Evolutionary conservation across 30 jellyfish, hydroid and myxozoan genomes (phyloP).

Genomic region (Nemopilema nomurai): DNA sequence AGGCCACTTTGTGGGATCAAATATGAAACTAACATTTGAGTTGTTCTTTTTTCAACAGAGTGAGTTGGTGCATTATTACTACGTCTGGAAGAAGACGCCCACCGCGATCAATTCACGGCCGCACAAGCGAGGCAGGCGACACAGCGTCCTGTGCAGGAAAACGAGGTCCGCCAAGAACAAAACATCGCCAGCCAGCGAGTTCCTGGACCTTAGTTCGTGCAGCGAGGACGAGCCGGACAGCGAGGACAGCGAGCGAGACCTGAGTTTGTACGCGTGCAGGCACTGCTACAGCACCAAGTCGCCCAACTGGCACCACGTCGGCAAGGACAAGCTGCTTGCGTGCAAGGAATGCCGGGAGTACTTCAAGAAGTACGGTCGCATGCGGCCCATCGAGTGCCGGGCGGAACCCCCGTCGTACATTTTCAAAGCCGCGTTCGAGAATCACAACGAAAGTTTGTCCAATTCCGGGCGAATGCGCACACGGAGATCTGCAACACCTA

Average conservation of each 20-base stretch:
- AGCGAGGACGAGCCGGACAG: constrained; percentile 95
- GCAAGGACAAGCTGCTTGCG: constrained; percentile 83
- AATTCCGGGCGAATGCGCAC: constrained; percentile 95
- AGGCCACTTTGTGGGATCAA: too few species aligned
- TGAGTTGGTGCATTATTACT: constrained; percentile 89
- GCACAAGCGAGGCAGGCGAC: constrained; percentile 98
- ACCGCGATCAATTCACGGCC: constrained; percentile 93
- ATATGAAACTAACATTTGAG: too few species aligned
- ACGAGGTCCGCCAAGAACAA: constrained; percentile 95
- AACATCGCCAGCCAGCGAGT: constrained; percentile 84
- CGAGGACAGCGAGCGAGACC: constrained; percentile 96
- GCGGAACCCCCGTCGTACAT: constrained; percentile 96
- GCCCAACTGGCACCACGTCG: constrained; percentile 99
- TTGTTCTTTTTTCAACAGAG: constrained; percentile 46
- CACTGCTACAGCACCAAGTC: constrained; percentile 95
- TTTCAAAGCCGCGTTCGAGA: constrained; percentile 92
- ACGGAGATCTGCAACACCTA: constrained; percentile 95
- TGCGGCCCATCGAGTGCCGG: constrained; percentile 83
- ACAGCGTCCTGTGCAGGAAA: constrained; percentile 87
- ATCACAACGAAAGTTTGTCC: constrained; percentile 75
- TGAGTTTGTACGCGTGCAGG: constrained; percentile 94
- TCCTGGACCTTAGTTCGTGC: constrained; percentile 95
- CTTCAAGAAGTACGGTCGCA: constrained; percentile 92
- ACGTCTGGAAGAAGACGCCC: constrained; percentile 96
- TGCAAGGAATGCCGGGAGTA: constrained; percentile 83